Evolutionary conservation across 2,113 vertebrate species (phyloP).

Genomic region (Dasyurus viverrinus): DNA sequence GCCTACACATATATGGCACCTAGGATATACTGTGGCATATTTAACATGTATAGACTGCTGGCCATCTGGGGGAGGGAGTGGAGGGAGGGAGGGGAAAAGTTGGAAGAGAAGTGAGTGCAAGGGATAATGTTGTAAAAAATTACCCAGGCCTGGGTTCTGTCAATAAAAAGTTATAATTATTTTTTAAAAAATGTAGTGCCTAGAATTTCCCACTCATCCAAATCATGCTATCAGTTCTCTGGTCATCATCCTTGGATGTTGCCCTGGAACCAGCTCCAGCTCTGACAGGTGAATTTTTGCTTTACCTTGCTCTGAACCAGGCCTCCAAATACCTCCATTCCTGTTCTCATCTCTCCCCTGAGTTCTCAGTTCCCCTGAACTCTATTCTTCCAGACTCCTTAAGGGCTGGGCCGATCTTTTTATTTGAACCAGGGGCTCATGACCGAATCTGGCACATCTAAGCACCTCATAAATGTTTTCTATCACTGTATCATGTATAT

Average conservation of each 20-base stretch:
- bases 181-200: no score
- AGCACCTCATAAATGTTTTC: neutral
- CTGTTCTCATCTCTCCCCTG: neutral
- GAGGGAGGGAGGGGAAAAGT: no score
- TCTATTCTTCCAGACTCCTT: neutral
- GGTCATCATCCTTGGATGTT: neutral
- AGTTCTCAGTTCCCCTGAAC: neutral
- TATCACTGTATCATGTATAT: neutral
- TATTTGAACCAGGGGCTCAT: neutral
- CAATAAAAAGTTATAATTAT: no score
- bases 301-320: neutral
- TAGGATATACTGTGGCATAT: no score
- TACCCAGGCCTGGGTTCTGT: no score
- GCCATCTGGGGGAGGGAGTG: no score
- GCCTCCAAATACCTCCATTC: neutral
- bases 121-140: no score
- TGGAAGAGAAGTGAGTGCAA: no score
- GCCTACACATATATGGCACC: no score
- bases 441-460: no score
- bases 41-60: no score
- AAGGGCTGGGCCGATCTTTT: neutral
- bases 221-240: neutral
- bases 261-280: neutral
- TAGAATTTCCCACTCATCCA: neutral
- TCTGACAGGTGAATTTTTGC: neutral